Conservation (phyloP, 1,140 invertebrate genomes). For the Cephus cinctus region DNA sequence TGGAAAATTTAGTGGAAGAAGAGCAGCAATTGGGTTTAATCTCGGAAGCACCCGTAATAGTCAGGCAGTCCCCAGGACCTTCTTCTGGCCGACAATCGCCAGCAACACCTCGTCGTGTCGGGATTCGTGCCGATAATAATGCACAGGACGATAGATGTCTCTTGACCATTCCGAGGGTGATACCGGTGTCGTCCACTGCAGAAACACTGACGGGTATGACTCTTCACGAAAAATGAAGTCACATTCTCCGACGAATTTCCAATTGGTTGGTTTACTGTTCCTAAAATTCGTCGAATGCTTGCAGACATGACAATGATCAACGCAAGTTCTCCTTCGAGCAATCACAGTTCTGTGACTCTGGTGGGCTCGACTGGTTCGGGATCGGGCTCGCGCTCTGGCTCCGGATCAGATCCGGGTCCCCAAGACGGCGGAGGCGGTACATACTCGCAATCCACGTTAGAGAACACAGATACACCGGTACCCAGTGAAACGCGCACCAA, state of each 20-base stretch:
- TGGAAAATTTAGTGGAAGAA: slow-evolving; percentile 55
- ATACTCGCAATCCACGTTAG: slow-evolving; percentile 36
- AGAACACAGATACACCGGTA: slow-evolving; percentile 39
- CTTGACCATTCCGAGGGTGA: slow-evolving; percentile 66
- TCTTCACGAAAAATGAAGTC: no score
- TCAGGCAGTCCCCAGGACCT: slow-evolving; percentile 32
- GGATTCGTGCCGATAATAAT: slow-evolving; percentile 40
- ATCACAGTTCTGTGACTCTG: slow-evolving; percentile 69
- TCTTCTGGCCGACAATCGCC: slow-evolving; percentile 30
- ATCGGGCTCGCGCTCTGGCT: slow-evolving; percentile 54
- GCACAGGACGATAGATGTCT: slow-evolving; percentile 59
- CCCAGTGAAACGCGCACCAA: slow-evolving; percentile 17
- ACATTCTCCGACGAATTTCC: no score
- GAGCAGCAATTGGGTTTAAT: slow-evolving; percentile 46
- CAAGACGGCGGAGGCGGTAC: slow-evolving; percentile 28
- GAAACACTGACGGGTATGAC: slow-evolving; percentile 73
- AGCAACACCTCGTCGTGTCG: slow-evolving; percentile 45
- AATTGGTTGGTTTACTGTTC: no score
- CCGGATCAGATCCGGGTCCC: slow-evolving; percentile 50
- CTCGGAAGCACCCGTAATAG: slow-evolving; percentile 36
- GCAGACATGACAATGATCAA: slow-evolving; percentile 53
- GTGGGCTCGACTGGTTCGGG: slow-evolving; percentile 62
- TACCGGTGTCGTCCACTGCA: slow-evolving; percentile 70
- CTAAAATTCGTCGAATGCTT: slow-evolving; percentile 12
- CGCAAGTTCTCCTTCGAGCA: slow-evolving; percentile 69